These are phyloP conservation scores for Cryptotermes secundus DNA, from an alignment of 1,140 invertebrate species.

Conservation along the genomic window DNA sequence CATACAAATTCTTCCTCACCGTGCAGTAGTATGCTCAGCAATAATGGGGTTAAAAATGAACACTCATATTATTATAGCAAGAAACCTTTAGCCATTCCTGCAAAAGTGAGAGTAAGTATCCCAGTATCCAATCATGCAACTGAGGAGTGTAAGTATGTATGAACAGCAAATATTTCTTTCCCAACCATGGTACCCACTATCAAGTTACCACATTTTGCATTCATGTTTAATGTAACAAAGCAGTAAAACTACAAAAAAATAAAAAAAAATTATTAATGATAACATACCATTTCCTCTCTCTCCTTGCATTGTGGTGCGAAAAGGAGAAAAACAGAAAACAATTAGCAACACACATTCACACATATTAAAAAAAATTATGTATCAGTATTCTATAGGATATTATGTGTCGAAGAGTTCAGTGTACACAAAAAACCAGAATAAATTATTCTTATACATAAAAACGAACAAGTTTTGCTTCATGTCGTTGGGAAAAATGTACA, in stretches of 20 bases:
- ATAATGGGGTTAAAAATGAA: no score
- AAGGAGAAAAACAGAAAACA: constrained; percentile 32
- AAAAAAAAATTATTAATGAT: constrained; percentile 29
- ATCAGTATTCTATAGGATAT: no score
- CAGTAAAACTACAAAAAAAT: constrained; percentile 1
- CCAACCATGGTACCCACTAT: background rate
- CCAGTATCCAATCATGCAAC: background rate
- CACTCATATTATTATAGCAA: no score
- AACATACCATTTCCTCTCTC: constrained; percentile 43
- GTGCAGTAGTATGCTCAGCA: no score
- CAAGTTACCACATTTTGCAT: background rate
- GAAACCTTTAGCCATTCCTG: background rate
- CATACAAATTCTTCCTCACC: no score
- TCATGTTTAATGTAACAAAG: background rate
- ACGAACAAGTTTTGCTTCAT: no score
- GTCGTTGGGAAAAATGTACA: no score
- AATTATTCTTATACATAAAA: no score
- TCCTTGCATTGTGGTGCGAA: constrained; percentile 37
- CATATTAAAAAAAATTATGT: background rate
- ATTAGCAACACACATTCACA: constrained; percentile 33
- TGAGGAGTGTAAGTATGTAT: background rate
- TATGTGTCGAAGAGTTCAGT: no score
- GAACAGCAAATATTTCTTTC: background rate
- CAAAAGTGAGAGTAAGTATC: background rate
- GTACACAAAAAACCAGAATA: no score